A percentile compares a stretch with the other conserved stretches of the same genome.
Evolutionary conservation across 2,113 vertebrate species (phyloP).

Genomic region (Upupa epops): DNA sequence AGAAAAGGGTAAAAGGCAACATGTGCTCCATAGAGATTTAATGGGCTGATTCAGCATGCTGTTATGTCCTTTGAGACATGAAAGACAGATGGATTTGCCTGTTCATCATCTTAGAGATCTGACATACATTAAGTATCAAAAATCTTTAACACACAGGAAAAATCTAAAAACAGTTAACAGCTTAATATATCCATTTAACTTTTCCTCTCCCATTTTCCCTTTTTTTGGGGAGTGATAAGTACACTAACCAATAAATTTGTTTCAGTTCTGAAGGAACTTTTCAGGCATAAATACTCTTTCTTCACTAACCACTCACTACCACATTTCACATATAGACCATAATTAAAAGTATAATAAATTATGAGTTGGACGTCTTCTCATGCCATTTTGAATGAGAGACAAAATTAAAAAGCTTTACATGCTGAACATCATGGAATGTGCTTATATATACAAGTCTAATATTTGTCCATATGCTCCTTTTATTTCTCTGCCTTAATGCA

Average conservation of each 20-base stretch:
- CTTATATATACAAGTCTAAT: neutral
- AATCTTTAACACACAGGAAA: neutral
- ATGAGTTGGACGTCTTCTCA: neutral
- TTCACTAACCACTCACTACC: conserved; percentile 6
- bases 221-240: neutral
- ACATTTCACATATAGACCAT: neutral
- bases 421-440: neutral
- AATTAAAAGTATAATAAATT: conserved; percentile 27
- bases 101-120: neutral
- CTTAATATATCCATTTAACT: neutral
- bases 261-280: neutral
- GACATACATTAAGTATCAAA: neutral
- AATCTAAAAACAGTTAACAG: neutral
- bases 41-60: neutral
- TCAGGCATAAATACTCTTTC: neutral
- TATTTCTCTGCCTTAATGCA: neutral
- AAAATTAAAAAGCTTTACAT: neutral
- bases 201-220: neutral
- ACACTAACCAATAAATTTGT: neutral
- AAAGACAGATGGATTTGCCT: neutral
- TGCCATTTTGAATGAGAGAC: neutral
- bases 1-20: conserved; percentile 16
- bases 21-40: neutral
- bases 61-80: neutral
- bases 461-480: neutral